Conservation (phyloP, 2,113 vertebrate genomes). For the Tamias sibiricus region DNA sequence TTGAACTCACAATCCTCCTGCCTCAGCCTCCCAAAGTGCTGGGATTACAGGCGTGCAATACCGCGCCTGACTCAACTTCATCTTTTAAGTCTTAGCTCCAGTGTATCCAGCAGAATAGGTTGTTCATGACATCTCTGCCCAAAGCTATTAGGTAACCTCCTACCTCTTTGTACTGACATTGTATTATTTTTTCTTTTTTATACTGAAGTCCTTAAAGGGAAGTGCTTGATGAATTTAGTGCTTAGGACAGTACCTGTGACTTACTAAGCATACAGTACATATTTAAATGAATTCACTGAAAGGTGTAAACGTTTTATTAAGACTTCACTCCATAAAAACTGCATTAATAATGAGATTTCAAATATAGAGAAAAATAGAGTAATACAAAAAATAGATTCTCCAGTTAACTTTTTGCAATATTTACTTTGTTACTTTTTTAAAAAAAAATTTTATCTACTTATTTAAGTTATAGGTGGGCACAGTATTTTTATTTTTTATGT, state of each 20-base stretch:
- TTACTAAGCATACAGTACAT: neutral
- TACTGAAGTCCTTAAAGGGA: neutral
- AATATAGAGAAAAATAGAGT: neutral
- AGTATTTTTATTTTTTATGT: too few species aligned
- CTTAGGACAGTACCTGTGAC: neutral
- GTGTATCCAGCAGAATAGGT: neutral
- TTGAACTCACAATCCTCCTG: too few species aligned
- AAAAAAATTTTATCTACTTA: too few species aligned
- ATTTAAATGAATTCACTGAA: neutral
- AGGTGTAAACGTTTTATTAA: neutral
- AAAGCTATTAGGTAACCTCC: neutral
- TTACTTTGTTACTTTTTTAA: too few species aligned
- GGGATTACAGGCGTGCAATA: too few species aligned
- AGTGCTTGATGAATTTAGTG: neutral
- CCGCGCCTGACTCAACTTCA: too few species aligned
- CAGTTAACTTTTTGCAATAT: constrained; percentile 40
- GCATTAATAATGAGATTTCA: neutral
- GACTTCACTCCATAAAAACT: neutral
- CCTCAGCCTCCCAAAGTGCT: too few species aligned
- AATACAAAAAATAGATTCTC: neutral
- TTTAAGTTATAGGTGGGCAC: too few species aligned
- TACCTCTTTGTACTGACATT: neutral
- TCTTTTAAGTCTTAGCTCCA: constrained; percentile 6
- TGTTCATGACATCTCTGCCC: neutral
- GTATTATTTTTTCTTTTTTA: neutral